phyloP scores from a whole-genome alignment of 1,140 invertebrate species.

The Atta texana region DNA sequence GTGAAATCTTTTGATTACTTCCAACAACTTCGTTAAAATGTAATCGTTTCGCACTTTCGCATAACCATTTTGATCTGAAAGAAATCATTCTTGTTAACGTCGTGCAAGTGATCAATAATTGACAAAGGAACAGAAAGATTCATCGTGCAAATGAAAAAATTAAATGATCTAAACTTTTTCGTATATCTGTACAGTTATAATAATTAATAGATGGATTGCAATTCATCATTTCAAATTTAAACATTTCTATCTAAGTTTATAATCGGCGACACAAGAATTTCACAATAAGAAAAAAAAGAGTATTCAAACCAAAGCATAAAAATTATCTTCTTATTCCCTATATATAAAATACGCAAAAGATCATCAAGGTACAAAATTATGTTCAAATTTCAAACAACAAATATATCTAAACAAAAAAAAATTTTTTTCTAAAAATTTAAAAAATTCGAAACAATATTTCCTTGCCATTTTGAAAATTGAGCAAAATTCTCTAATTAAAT shows the following conservation, averaged over 20 bases:
- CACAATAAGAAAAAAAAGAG: background rate
- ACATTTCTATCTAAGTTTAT: constrained; percentile 21
- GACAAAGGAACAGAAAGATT: background rate
- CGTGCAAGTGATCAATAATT: constrained; percentile 28
- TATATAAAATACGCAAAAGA: background rate
- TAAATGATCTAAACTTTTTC: background rate
- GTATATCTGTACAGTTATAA: background rate
- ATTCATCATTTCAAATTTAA: background rate
- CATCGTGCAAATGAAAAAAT: background rate
- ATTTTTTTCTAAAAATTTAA: background rate
- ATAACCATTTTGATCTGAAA: constrained; percentile 20
- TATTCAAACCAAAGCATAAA: background rate
- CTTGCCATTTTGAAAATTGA: background rate
- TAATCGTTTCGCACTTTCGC: constrained; percentile 31
- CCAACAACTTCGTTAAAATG: constrained; percentile 48
- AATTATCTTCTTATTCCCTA: background rate
- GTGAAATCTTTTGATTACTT: constrained; percentile 34
- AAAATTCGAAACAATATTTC: background rate
- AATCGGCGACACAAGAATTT: background rate
- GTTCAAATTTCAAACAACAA: background rate
- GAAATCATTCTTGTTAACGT: constrained; percentile 35
- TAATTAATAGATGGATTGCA: background rate
- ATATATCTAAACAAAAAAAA: background rate
- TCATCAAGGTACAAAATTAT: background rate
- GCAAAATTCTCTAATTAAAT: constrained; percentile 3